A percentile compares a stretch with the other conserved stretches of the same genome.
Evolutionary conservation across 1,140 invertebrate genomes (phyloP).

Genomic region (Hesperophylax magnus): DNA sequence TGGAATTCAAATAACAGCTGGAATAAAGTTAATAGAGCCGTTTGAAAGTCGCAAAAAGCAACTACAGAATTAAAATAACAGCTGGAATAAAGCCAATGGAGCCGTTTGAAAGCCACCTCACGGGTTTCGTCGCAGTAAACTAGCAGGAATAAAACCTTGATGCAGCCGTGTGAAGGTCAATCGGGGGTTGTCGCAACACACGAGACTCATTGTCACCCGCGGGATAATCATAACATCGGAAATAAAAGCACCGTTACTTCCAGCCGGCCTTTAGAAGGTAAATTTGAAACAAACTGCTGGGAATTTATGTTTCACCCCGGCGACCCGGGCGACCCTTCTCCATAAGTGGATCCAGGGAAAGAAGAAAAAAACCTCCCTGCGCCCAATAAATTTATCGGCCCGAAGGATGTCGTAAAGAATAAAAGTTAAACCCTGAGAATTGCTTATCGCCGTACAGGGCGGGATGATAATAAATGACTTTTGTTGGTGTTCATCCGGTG

Average conservation of each 20-base stretch:
- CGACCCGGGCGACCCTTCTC: slow-evolving; percentile 12
- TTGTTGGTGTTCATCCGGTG: neutral
- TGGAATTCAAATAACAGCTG: too few species aligned
- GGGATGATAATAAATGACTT: slow-evolving; percentile 2
- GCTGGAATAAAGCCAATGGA: too few species aligned
- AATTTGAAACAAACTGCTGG: slow-evolving; percentile 40
- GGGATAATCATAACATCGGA: too few species aligned
- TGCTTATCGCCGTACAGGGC: slow-evolving; percentile 6
- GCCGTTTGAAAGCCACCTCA: too few species aligned
- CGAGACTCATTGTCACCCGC: too few species aligned
- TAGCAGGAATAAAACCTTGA: too few species aligned
- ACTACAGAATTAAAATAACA: too few species aligned
- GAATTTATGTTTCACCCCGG: slow-evolving; percentile 34
- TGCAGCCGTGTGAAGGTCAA: too few species aligned
- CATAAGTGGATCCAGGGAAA: slow-evolving; percentile 26
- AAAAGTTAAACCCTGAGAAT: slow-evolving; percentile 22
- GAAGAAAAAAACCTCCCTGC: slow-evolving; percentile 12
- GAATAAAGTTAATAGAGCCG: too few species aligned
- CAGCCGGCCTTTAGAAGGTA: neutral
- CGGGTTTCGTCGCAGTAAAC: too few species aligned
- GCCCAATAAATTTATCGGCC: slow-evolving; percentile 37
- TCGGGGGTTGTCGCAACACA: too few species aligned
- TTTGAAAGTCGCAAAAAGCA: too few species aligned
- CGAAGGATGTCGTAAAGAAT: slow-evolving; percentile 36
- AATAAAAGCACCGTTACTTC: neutral